Percentiles rank a stretch among this genome's conserved stretches.
These are phyloP conservation scores for Thunnus albacares DNA, from an alignment of 2,797 vertebrate species.

Conservation along the genomic window DNA sequence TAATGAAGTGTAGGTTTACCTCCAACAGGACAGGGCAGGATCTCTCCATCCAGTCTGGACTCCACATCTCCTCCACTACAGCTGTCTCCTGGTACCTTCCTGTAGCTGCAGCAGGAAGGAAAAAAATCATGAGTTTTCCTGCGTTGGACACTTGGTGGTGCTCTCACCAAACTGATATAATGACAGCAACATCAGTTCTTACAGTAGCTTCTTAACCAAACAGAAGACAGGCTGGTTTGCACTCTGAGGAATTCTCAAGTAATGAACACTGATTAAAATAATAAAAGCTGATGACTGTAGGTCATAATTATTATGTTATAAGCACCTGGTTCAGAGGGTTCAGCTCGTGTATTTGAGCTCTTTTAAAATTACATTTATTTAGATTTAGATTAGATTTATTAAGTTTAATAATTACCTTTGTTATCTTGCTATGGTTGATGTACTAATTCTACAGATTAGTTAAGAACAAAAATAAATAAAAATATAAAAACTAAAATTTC, in stretches of 20 bases:
- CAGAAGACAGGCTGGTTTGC: slow-evolving; percentile 5
- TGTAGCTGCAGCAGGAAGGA: slow-evolving; percentile 86
- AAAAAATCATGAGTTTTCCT: neutral
- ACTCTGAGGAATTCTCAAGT: slow-evolving; percentile 2
- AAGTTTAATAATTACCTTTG: neutral
- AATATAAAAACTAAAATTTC: neutral
- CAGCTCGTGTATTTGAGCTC: neutral
- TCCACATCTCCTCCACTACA: slow-evolving; percentile 96
- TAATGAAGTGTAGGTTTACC: slow-evolving; percentile 81
- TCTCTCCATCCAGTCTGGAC: slow-evolving; percentile 92
- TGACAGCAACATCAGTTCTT: neutral
- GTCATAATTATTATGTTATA: neutral
- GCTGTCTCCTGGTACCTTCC: slow-evolving; percentile 96
- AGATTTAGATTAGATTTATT: no score
- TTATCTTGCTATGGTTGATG: neutral
- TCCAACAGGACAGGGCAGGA: slow-evolving; percentile 95
- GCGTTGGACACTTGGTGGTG: slow-evolving; percentile 58
- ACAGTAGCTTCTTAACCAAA: neutral
- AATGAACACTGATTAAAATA: neutral
- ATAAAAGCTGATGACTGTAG: neutral
- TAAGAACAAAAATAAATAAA: neutral
- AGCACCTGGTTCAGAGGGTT: neutral
- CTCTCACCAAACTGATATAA: slow-evolving; percentile 26
- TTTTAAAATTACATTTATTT: no score
- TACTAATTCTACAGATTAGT: neutral